These are phyloP conservation scores for Mormyrus lacerda DNA, from an alignment of 2,113 vertebrate species.

Conservation along the genomic window DNA sequence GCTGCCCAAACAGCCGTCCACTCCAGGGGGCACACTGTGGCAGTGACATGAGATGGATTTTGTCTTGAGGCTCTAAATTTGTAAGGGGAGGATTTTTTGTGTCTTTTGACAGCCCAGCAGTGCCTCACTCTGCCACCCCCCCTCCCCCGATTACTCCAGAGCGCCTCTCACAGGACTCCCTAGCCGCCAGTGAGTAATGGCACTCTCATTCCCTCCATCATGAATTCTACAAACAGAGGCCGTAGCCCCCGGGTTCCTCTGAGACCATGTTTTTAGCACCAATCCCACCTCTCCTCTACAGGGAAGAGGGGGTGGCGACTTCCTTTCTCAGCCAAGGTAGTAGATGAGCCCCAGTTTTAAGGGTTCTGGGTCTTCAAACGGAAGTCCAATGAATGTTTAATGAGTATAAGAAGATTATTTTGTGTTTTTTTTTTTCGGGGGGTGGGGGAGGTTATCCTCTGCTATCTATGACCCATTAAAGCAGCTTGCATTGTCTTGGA, in stretches of 20 bases:
- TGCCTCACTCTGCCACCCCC: neutral
- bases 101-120: neutral
- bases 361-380: neutral
- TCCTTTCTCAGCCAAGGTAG: neutral
- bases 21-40: neutral
- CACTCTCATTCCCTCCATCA: neutral
- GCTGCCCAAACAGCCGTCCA: neutral
- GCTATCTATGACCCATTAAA: neutral
- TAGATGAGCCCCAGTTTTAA: neutral
- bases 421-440: neutral
- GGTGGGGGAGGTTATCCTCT: neutral
- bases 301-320: neutral
- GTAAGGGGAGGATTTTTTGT: neutral
- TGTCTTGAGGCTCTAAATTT: neutral
- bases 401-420: constrained; percentile 3
- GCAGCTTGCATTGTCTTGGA: neutral
- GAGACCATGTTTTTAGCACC: neutral
- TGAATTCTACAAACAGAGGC: constrained; percentile 3
- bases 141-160: neutral
- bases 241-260: neutral
- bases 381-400: constrained; percentile 15
- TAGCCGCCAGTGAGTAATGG: neutral
- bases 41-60: neutral
- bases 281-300: neutral
- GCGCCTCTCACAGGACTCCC: neutral